Evolutionary conservation across 2,113 vertebrate species (phyloP), one percentile per base, ranked within the genome.

Genomic region (Strix uralensis): DNA sequence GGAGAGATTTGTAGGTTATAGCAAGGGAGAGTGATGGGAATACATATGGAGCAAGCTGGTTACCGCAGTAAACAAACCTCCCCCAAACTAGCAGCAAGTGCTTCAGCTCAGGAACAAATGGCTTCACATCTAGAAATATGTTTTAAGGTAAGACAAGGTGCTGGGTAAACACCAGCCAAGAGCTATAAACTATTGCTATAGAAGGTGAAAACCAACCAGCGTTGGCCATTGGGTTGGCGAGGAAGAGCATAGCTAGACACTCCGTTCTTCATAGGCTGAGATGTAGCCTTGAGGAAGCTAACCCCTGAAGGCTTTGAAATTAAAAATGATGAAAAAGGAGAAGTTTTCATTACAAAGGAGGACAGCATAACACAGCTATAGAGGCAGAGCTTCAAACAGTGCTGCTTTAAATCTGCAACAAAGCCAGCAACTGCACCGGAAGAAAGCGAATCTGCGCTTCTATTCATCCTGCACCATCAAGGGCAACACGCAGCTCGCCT

Each of bases 311-410:
- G 85, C 80, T 97, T 93, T 92, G 93, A 96, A 96, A 98, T 96
- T 95, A 97, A 97, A 97, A 97, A 87, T 55, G 23, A 97, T 94
- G 89, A 84, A 97, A 96, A 95, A 63, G 66, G 25, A 82, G 42
- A 86, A 44, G 69, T 58, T 52, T 95, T 97, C 92, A 72, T 95
- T 79, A 89, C 96, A 95, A 92, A 96, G 78, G 80, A 93, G 63
- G 63, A 92, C 78, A 71, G 94, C 79, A 23, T 11, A 95, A 52
- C 81, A 69, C 59, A 61, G 81, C 72, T 58, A 81, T 77, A 88
- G 81, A 94, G 67, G 85, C 92, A 95, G 19, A 95, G 82, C 88
- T 94, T 96, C 96, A 95, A 95, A 94, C 29, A 71, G 58, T 7
- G 75, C 91, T 95, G 75, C 87, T 86, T 96, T 85, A 97, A 95